Conservation (phyloP, 2,113 vertebrate genomes). For the Pollimyrus isidori region DNA sequence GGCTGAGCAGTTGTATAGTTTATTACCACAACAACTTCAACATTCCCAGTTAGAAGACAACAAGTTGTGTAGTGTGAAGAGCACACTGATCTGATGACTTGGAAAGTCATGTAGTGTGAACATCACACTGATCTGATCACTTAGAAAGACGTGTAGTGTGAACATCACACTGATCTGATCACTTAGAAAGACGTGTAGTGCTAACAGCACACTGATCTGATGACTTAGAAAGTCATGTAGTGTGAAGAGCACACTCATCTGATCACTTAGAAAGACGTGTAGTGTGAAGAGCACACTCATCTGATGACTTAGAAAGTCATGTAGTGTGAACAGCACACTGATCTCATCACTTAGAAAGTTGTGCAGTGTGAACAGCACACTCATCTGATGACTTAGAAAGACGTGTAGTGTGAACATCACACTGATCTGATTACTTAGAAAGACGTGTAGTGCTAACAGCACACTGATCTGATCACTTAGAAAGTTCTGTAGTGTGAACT, state of each 20-base stretch:
- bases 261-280: background rate
- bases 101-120: background rate
- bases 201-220: background rate
- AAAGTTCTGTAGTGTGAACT: background rate
- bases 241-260: background rate
- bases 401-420: too few relatives aligned
- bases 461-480: background rate
- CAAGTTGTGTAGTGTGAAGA: too few relatives aligned
- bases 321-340: background rate
- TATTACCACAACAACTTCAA: too few relatives aligned
- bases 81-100: background rate
- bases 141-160: background rate
- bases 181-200: background rate
- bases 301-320: background rate
- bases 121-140: background rate
- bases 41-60: too few relatives aligned
- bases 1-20: too few relatives aligned
- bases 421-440: too few relatives aligned
- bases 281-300: background rate
- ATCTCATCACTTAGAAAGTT: background rate
- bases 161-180: background rate
- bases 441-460: too few relatives aligned
- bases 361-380: too few relatives aligned
- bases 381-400: too few relatives aligned
- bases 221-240: background rate